Percentiles rank a stretch among this genome's conserved stretches.
Evolutionary conservation across 2,113 vertebrate species (phyloP).

Genomic region (Oryzias woworae): DNA sequence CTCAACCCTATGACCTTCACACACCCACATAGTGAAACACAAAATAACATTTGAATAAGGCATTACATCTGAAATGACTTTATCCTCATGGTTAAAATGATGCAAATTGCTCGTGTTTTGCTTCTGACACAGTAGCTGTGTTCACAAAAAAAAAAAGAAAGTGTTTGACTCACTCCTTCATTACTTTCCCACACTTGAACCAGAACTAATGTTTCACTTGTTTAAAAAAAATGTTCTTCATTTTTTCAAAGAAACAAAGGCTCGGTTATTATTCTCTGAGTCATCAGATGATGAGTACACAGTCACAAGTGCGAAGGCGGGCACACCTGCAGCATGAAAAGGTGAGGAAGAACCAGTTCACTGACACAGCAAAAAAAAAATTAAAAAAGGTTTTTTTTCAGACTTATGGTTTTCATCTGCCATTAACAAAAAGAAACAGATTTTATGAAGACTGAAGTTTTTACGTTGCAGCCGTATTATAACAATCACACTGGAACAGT

Average conservation of each 20-base stretch:
- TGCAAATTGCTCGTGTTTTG: not conserved
- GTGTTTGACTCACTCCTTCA: not conserved
- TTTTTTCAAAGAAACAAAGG: not conserved
- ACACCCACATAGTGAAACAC: too few relatives aligned
- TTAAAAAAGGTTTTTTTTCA: constrained; percentile 29
- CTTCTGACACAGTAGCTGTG: not conserved
- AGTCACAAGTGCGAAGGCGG: constrained; percentile 23
- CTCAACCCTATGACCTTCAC: too few relatives aligned
- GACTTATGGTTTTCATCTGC: constrained; percentile 22
- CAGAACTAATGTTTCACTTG: not conserved
- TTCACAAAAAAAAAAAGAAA: not conserved
- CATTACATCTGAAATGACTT: too few relatives aligned
- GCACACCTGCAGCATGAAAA: constrained; percentile 45
- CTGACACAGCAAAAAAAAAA: constrained; percentile 35
- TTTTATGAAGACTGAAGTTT: constrained; percentile 29
- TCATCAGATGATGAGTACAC: constrained; percentile 35
- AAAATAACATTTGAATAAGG: too few relatives aligned
- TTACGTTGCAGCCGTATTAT: constrained; percentile 10
- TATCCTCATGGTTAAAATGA: not conserved
- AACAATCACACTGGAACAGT: not conserved
- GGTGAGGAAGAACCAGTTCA: constrained; percentile 11
- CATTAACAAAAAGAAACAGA: constrained; percentile 4
- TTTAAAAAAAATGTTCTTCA: not conserved
- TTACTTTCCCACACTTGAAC: not conserved
- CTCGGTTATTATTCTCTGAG: constrained; percentile 32